Conservation (phyloP, 1,140 invertebrate genomes). For the Eriocheir sinensis region DNA sequence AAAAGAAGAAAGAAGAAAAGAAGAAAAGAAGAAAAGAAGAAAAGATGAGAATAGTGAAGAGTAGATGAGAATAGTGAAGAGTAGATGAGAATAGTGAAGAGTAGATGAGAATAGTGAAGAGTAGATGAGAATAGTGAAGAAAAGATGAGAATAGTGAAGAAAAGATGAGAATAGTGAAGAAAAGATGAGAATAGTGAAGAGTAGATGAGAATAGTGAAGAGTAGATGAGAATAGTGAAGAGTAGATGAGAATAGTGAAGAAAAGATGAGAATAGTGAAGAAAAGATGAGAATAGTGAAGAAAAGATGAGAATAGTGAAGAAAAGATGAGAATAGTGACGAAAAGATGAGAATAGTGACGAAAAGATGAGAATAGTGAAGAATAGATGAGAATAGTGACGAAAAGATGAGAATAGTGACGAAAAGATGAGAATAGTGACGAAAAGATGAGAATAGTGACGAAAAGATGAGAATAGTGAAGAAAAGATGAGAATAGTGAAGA, state of each 20-base stretch:
- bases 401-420: neutral
- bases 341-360: neutral
- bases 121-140: neutral
- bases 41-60: neutral
- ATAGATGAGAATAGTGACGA: neutral
- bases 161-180: constrained; percentile 1
- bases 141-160: neutral
- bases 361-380: neutral
- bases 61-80: neutral
- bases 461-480: no score
- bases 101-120: neutral
- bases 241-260: neutral
- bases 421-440: no score
- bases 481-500: no score
- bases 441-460: no score
- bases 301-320: neutral
- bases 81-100: neutral
- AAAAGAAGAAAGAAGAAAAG: no score
- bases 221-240: neutral
- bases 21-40: neutral
- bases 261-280: neutral
- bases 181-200: neutral
- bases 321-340: neutral
- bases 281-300: neutral
- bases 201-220: neutral